Percentiles rank a stretch among this genome's conserved stretches.
Evolutionary conservation across 2,888 invertebrate genomes (phyloP).

Genomic region (Hedychridium roseum): DNA sequence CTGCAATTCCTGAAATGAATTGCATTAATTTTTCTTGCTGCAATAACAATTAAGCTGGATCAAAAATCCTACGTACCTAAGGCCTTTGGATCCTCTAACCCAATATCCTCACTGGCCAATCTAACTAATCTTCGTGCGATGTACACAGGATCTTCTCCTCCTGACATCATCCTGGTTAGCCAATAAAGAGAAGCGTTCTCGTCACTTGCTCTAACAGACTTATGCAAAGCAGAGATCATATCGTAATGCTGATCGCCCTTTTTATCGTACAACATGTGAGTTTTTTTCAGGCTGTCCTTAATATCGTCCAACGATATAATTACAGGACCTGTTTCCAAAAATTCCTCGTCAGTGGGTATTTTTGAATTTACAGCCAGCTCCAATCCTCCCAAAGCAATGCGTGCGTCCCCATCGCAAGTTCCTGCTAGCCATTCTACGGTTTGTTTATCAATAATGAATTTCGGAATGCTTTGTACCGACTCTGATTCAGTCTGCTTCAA

Average conservation of each 20-base stretch:
- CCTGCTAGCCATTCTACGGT: constrained; percentile 77
- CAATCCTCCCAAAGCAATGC: constrained; percentile 79
- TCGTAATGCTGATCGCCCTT: constrained; percentile 87
- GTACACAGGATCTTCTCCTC: constrained; percentile 82
- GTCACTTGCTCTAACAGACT: constrained; percentile 82
- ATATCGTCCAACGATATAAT: constrained; percentile 73
- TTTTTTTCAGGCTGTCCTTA: constrained; percentile 78
- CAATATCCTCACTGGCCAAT: constrained; percentile 81
- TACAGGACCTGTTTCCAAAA: constrained; percentile 52
- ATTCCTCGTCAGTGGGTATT: constrained; percentile 46
- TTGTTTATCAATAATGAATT: constrained; percentile 66
- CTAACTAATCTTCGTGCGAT: constrained; percentile 79
- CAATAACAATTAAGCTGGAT: too few relatives aligned
- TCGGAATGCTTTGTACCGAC: too few relatives aligned
- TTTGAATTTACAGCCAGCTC: constrained; percentile 74
- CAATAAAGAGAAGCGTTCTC: constrained; percentile 84
- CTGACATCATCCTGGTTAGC: constrained; percentile 80
- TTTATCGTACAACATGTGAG: constrained; percentile 80
- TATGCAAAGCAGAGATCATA: constrained; percentile 82
- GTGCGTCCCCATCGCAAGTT: constrained; percentile 83
- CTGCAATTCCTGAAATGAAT: constrained; percentile 70
- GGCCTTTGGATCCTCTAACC: constrained; percentile 65
- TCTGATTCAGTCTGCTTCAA: too few relatives aligned
- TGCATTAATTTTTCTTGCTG: too few relatives aligned
- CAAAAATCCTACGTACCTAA: constrained; percentile 42